Evolutionary conservation across 2,888 invertebrate genomes (phyloP), one percentile per base, ranked within the genome.

Genomic region (Tetragnatha montana): DNA sequence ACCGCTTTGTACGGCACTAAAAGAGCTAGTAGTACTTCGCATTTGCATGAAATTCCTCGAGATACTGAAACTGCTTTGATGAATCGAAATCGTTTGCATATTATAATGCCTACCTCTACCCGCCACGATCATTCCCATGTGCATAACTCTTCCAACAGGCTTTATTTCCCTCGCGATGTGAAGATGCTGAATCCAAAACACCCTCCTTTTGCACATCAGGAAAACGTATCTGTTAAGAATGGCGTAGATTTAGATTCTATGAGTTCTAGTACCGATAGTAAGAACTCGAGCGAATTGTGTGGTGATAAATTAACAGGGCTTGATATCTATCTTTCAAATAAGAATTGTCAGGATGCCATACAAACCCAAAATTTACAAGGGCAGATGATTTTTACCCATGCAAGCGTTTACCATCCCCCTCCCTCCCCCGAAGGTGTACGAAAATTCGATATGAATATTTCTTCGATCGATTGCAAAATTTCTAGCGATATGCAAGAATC

Each of bases 31-130:
- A 75, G 51, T 49, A 80, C 84, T 17, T 89, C 84, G 14, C 81
- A 89, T 81, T 85, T 81, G 22, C 84, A 81, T 49, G 85, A 89
- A 81, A 22, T 85, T 22, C 49, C 85, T 0, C 14, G 35, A 22
- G 88, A 89, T 8, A 49, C 50, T 17, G 78, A 81, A 8, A 68
- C 74, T 1, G 17, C 47, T 4, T 21, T 80, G 21, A 35, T 68
- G 8, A 60, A 35, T 47, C 76, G 60, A 21, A 78, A 51, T 22
- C 82, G 69, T 6, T 22, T 83, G 68, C 88, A 88, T 22, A 50
- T 79, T 19, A 79, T 79, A 68, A 78, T 73, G 49, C 88, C 83
- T 6, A 51, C 22, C 19, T 60, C 78, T 8, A 50, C 71, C 21
- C 49, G 68, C 17, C 83, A 88, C 60, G 60, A 76, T 70, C 87